These are phyloP conservation scores for Poicephalus gulielmi DNA, from an alignment of 2,113 vertebrate genomes.

Conservation along the genomic window DNA sequence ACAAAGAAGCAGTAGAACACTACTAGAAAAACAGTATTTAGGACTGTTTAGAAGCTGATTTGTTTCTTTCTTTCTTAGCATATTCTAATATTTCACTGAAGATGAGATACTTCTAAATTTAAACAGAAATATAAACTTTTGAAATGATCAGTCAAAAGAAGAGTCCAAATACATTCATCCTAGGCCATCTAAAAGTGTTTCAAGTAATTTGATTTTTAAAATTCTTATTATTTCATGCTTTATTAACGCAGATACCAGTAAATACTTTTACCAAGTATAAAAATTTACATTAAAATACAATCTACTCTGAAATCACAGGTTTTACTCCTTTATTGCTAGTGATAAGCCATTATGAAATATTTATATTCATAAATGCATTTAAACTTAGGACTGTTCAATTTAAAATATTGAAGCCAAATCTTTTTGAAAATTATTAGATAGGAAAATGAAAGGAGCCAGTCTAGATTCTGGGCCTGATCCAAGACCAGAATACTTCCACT, in stretches of 20 bases:
- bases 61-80: neutral
- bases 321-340: neutral
- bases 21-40: neutral
- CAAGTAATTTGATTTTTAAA: neutral
- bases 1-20: neutral
- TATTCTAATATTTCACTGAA: neutral
- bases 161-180: neutral
- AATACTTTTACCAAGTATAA: neutral
- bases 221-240: neutral
- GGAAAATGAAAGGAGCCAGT: neutral
- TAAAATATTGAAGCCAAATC: neutral
- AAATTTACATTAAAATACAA: neutral
- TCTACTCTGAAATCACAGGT: fast-evolving
- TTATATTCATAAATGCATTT: neutral
- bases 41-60: neutral
- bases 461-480: neutral
- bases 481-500: neutral
- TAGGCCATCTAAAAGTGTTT: neutral
- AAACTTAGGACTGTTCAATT: neutral
- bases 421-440: neutral
- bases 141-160: neutral
- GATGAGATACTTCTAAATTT: neutral
- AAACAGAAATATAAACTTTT: neutral
- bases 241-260: neutral
- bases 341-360: neutral